phyloP scores from a whole-genome alignment of 2,113 vertebrate genomes.

The Pseudorectes ferrugineus region DNA sequence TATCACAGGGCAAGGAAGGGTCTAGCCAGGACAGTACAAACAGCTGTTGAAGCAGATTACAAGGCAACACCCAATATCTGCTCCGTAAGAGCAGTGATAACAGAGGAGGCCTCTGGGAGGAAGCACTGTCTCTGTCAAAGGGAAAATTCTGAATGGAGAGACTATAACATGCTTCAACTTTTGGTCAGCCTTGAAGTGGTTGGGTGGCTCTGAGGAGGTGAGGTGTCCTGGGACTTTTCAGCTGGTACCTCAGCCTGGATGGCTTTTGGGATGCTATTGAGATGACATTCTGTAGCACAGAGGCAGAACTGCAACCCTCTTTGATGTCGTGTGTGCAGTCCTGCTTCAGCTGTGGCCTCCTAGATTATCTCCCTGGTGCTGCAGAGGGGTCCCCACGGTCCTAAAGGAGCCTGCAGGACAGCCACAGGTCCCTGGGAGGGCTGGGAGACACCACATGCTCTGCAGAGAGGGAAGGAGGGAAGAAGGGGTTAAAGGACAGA shows the following conservation, averaged over 20 bases:
- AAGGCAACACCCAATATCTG: background rate
- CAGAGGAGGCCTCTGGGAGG: background rate
- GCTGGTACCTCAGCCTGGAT: background rate
- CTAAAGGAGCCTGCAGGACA: background rate
- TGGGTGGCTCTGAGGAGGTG: background rate
- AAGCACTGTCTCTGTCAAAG: background rate
- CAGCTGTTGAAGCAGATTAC: background rate
- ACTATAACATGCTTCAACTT: background rate
- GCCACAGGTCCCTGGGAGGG: background rate
- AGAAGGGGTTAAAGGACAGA: constrained; percentile 33
- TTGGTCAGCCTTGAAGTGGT: background rate
- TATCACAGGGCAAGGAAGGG: background rate
- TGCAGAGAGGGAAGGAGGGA: background rate
- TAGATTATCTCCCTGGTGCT: background rate
- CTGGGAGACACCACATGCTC: background rate
- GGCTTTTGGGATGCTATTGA: background rate
- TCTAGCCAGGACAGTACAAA: background rate
- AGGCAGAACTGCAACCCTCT: background rate
- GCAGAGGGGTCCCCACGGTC: rapidly evolving
- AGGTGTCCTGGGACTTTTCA: background rate
- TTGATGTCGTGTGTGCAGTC: background rate
- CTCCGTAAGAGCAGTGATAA: background rate
- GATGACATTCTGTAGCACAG: background rate
- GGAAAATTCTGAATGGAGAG: background rate
- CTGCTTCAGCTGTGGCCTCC: background rate